Base-by-base conservation (phyloP, 2,888 invertebrate species). In the Ganaspis brasiliensis region DNA sequence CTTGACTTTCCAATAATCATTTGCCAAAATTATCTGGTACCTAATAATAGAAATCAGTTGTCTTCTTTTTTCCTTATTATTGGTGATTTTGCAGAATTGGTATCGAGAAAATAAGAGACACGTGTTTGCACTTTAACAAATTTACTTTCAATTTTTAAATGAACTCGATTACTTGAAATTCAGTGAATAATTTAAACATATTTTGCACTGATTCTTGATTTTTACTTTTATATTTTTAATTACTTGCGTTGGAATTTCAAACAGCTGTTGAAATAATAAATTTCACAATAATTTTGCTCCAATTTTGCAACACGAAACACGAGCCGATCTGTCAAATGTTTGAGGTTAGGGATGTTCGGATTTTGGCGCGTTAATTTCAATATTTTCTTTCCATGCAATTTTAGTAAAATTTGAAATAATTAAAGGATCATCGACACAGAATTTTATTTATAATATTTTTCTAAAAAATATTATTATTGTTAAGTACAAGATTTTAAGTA, bases 321-420 rank as follows among this genome's bases (percentile, higher is more conserved):
- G n/a, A n/a, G n/a, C 31, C 52, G 52, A 52, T 10, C 37, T 61
- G 61, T 61, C 61, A 37, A 63, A 63, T 19, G 37, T 63, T 31
- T 63, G 35, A 63, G 63, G 63, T 63, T 63, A 63, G 35, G 37
- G 35, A 63, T 37, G 63, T 63, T 63, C 37, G 35, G 37, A 19
- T 35, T 19, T 37, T 14, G 63, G 63, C 63, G 63, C 63, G 63
- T 19, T 16, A 52, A 52, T 52, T 52, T 52, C 8, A 49, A 49
- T n/a, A n/a, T n/a, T n/a, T n/a, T n/a, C n/a, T n/a, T n/a, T n/a
- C n/a, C n/a, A n/a, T n/a, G n/a, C n/a, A n/a, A n/a, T n/a, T n/a
- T n/a, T n/a, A n/a, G n/a, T n/a, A n/a, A n/a, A n/a, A n/a, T n/a
- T n/a, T n/a, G n/a, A n/a, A n/a, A n/a, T n/a, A n/a, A n/a, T n/a